These are phyloP conservation scores for Chloroceryle amazona DNA, from an alignment of 2,797 vertebrate genomes.

Conservation along the genomic window DNA sequence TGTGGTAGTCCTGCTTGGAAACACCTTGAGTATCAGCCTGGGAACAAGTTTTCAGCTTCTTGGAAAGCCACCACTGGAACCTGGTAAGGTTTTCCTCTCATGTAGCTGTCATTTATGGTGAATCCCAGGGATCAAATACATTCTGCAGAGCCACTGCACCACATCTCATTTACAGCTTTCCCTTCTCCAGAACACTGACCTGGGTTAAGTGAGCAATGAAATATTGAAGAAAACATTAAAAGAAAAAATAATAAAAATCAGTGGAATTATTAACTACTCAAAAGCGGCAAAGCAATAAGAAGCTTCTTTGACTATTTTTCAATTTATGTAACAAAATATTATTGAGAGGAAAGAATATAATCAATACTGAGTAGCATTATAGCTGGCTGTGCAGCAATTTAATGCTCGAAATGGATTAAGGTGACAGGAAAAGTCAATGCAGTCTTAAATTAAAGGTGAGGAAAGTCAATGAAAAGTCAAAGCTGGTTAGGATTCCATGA, in stretches of 20 bases:
- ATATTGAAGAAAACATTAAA: not conserved
- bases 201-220: conserved; percentile 2
- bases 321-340: conserved; percentile 56
- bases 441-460: conserved; percentile 66
- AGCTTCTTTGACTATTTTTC: conserved; percentile 37
- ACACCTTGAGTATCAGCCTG: not conserved
- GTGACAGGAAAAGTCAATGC: conserved; percentile 64
- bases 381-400: conserved; percentile 42
- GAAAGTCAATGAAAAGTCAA: conserved; percentile 69
- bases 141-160: not conserved
- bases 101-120: not conserved
- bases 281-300: not conserved
- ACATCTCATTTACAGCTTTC: not conserved
- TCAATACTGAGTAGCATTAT: conserved; percentile 41
- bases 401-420: conserved; percentile 56
- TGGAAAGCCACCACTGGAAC: not conserved
- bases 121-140: not conserved
- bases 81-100: not conserved
- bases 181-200: not conserved
- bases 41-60: not conserved
- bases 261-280: not conserved
- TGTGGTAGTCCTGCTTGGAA: not conserved
- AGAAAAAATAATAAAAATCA: not conserved
- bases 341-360: conserved; percentile 56
- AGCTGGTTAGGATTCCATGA: conserved; percentile 26